These are phyloP conservation scores for Panorpa germanica DNA, from an alignment of 2,888 invertebrate genomes.

Conservation along the genomic window DNA sequence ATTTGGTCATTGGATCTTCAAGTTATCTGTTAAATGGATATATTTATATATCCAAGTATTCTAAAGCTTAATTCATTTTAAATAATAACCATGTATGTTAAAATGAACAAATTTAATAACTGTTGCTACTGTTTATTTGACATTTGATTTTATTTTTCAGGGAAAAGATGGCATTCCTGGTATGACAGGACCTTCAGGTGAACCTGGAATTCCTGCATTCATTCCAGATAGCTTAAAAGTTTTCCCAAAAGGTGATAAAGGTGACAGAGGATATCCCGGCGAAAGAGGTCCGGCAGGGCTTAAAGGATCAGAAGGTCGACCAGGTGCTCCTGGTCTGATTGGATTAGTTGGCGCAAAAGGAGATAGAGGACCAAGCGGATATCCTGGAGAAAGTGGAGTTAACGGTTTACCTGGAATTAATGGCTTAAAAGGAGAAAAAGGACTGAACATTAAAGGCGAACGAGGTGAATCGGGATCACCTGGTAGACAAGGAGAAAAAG, in stretches of 20 bases:
- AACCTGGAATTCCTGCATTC: slow-evolving; percentile 38
- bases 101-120: too few species aligned
- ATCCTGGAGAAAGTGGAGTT: slow-evolving; percentile 41
- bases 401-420: slow-evolving; percentile 41
- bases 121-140: slow-evolving; percentile 12
- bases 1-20: too few species aligned
- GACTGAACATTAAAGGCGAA: slow-evolving; percentile 49
- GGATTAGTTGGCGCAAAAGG: slow-evolving; percentile 27
- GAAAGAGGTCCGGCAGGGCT: slow-evolving; percentile 30
- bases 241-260: slow-evolving; percentile 35
- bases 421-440: slow-evolving; percentile 49
- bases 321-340: slow-evolving; percentile 31
- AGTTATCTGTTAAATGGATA: too few species aligned
- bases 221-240: slow-evolving; percentile 30
- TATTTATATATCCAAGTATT: too few species aligned
- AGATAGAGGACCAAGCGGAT: slow-evolving; percentile 29
- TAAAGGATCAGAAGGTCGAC: slow-evolving; percentile 30
- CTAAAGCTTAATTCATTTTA: too few species aligned
- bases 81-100: too few species aligned
- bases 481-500: slow-evolving; percentile 44
- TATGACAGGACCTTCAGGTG: slow-evolving; percentile 43
- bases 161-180: slow-evolving; percentile 34
- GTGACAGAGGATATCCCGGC: slow-evolving; percentile 39
- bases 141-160: slow-evolving; percentile 15
- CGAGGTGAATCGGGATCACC: slow-evolving; percentile 38